Base-by-base conservation (phyloP, 2,888 invertebrate genomes). In the Clivina fossor region DNA sequence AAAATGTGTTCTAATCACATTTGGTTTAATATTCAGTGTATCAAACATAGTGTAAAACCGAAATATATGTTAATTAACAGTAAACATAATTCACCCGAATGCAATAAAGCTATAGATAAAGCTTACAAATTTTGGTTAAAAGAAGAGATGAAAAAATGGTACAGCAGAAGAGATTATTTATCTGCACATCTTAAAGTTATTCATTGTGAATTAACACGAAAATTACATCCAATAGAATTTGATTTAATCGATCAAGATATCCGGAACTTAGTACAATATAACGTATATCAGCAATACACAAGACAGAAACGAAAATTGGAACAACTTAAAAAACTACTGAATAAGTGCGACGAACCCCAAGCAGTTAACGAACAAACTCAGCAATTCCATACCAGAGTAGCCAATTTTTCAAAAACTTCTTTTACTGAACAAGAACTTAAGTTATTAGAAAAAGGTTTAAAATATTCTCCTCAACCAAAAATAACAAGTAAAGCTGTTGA, bases 1-100 rank as follows among this genome's bases (percentile, higher is more conserved):
- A 48, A 48, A 48, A 33, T 33, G 19, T 48, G 33, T 22, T 35
- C 33, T 15, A 48, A 48, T 35, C 30, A 46, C 19, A 18, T 46
- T 9, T 46, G 46, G 32, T 46, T 46, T 26, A 26, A 46, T 20
- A 30, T 8, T 19, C 46, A 46, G 32, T 46, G 46, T 30, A 19
- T 46, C 28, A 16, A 16, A 18, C 4, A 46, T 18, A 15, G 18
- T 9, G 32, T 46, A 5, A 32, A 5, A 46, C 46, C 46, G 9
- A 46, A 24, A 32, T 46, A 32, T 16, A 32, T 46, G 30, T 16
- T 30, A 16, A 46, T 46, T 4, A 32, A 30, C 7, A 30, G 46
- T 16, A 46, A 46, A 15, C 30, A 13, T 26, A 4, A 16, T 9
- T 32, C 46, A 15, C 8, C n/a, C 9, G 30, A 28, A 46, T 30